These are phyloP conservation scores for Cristatella mucedo DNA, from an alignment of 2,888 invertebrate species.

Conservation along the genomic window DNA sequence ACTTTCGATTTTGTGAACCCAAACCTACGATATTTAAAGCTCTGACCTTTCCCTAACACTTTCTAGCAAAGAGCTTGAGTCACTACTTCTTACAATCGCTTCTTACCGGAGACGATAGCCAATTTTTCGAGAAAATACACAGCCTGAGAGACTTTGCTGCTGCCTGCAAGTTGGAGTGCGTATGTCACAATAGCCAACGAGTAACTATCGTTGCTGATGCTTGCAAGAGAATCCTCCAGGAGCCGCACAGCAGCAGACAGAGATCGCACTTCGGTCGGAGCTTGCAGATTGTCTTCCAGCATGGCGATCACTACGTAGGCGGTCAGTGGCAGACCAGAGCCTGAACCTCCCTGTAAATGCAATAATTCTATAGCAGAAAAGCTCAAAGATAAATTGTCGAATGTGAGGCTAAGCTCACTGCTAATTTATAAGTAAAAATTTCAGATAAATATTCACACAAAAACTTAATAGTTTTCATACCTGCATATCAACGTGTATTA, in stretches of 20 bases:
- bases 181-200: conserved; percentile 25
- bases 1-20: too few relatives aligned
- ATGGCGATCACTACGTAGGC: conserved; percentile 64
- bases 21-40: too few relatives aligned
- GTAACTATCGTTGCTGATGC: conserved; percentile 22
- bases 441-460: too few relatives aligned
- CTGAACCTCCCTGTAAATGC: conserved; percentile 45
- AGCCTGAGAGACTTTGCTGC: conserved; percentile 17
- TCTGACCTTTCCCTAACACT: too few relatives aligned
- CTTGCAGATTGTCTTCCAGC: conserved; percentile 3
- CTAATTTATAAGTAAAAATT: too few relatives aligned
- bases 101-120: too few relatives aligned
- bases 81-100: too few relatives aligned
- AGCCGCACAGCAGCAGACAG: conserved; percentile 25
- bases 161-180: conserved; percentile 24
- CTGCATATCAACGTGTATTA: conserved; percentile 53
- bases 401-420: too few relatives aligned
- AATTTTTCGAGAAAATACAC: conserved; percentile 16
- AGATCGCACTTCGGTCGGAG: neutral
- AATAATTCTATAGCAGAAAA: too few relatives aligned
- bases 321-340: conserved; percentile 56
- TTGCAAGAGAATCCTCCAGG: conserved; percentile 20
- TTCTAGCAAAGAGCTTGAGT: too few relatives aligned
- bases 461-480: too few relatives aligned
- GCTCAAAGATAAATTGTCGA: too few relatives aligned